Evolutionary conservation across 2,113 vertebrate species (phyloP).

Genomic region (Dasyornis broadbenti): DNA sequence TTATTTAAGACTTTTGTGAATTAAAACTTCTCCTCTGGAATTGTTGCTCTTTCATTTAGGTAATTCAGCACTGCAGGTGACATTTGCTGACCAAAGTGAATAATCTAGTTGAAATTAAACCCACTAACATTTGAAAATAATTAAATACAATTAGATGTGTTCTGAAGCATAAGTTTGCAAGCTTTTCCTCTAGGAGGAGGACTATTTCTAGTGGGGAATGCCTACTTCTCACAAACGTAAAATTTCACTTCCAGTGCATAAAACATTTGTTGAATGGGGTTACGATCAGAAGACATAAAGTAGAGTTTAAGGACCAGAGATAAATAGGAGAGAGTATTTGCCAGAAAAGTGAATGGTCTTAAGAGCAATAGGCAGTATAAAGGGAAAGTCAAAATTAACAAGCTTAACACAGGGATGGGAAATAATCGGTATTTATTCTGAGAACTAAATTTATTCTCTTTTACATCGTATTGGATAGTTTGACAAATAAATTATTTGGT

Average conservation of each 20-base stretch:
- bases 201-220: neutral
- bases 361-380: neutral
- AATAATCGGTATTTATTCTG: neutral
- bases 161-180: neutral
- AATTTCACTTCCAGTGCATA: neutral
- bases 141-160: neutral
- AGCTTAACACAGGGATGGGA: neutral
- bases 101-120: neutral
- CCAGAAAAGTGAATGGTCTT: neutral
- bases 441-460: neutral
- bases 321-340: neutral
- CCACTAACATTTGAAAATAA: neutral
- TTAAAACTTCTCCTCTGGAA: neutral
- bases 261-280: neutral
- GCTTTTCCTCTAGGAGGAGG: neutral
- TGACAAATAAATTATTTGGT: constrained; percentile 4
- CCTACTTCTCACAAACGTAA: neutral
- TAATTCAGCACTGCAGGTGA: neutral
- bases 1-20: neutral
- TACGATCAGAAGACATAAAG: neutral
- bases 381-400: neutral
- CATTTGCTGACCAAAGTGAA: neutral
- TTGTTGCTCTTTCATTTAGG: neutral
- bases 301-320: neutral
- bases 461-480: neutral